Conservation (phyloP, 2,113 vertebrate species). For the Danio rerio region GRCz12tu NC_133180.1:26816001-26816500, state of each 20-base stretch:
- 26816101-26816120: constrained; percentile 84
- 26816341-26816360: constrained; percentile 78
- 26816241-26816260: constrained; percentile 87
- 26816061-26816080: constrained; percentile 68
- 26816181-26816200: constrained; percentile 67
- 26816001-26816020: constrained; percentile 74
- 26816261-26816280: constrained; percentile 82
- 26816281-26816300: constrained; percentile 69
- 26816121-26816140: constrained; percentile 89
- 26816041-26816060: constrained; percentile 79
- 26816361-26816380: constrained; percentile 75
- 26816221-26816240: constrained; percentile 72
- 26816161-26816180: constrained; percentile 68
- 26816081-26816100: constrained; percentile 64
- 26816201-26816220: constrained; percentile 66
- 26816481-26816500: constrained; percentile 84
- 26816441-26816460: constrained; percentile 91
- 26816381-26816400: constrained; percentile 72
- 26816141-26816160: constrained; percentile 93
- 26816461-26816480: constrained; percentile 92
- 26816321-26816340: constrained; percentile 78
- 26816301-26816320: constrained; percentile 76
- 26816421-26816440: constrained; percentile 84
- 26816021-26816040: constrained; percentile 88
- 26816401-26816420: constrained; percentile 81